Conservation (phyloP, 2,797 vertebrate genomes). For the Nyctibius grandis region DNA sequence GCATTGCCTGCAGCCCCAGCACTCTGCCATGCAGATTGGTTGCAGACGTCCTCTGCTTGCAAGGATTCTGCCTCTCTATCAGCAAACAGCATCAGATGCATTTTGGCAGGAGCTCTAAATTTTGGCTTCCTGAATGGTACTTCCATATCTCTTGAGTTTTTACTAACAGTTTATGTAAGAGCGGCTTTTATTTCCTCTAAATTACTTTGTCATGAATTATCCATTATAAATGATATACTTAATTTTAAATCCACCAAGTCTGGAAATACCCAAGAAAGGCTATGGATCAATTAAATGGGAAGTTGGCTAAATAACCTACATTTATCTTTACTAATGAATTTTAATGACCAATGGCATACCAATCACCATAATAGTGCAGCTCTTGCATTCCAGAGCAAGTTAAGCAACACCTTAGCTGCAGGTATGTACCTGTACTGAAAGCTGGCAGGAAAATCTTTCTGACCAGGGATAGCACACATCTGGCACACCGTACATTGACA, state of each 20-base stretch:
- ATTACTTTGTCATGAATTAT: neutral
- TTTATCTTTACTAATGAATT: neutral
- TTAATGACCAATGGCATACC: neutral
- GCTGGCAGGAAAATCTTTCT: neutral
- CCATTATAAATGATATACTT: neutral
- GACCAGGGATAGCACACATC: accelerated
- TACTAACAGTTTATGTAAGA: neutral
- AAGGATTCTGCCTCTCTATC: neutral
- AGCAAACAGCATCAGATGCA: neutral
- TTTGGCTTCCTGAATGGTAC: neutral
- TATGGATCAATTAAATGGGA: neutral
- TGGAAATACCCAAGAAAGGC: neutral
- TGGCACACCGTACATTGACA: accelerated
- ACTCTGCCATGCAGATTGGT: accelerated
- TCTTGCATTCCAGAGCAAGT: neutral
- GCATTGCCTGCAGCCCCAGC: neutral
- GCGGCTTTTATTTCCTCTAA: neutral
- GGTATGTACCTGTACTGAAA: neutral
- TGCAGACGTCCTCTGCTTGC: neutral
- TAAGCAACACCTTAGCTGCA: neutral
- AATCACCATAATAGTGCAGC: neutral
- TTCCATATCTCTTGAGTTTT: neutral
- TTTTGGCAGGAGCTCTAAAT: neutral
- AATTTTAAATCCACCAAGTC: neutral
- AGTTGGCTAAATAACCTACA: neutral